Evolutionary conservation across 2,888 invertebrate species (phyloP).

Genomic region (Polyommatus iphigenia): DNA sequence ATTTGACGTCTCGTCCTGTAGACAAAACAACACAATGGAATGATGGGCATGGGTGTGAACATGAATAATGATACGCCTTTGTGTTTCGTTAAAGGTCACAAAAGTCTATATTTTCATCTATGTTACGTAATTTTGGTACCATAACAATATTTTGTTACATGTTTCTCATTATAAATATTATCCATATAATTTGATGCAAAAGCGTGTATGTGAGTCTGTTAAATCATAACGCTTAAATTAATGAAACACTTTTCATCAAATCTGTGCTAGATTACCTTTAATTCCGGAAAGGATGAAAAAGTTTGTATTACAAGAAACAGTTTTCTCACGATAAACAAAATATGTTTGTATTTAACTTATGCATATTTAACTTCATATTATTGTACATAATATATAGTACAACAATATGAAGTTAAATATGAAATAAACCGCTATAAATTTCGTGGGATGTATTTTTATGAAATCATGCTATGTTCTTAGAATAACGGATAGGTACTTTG

Average conservation of each 20-base stretch:
- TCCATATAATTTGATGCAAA: no score
- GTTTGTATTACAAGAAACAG: no score
- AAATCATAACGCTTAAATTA: no score
- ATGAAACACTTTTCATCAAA: no score
- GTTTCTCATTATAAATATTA: no score
- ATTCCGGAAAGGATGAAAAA: no score
- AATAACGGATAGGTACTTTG: constrained; percentile 11
- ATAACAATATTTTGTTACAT: not conserved
- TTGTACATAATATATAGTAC: not conserved
- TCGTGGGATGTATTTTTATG: constrained; percentile 28
- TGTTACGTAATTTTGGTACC: no score
- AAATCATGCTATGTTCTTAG: constrained; percentile 9
- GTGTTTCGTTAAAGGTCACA: not conserved
- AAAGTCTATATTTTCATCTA: not conserved
- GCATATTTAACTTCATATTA: no score
- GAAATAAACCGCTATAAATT: not conserved
- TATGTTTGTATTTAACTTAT: no score
- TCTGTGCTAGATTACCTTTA: no score
- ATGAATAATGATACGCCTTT: not conserved
- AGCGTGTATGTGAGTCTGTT: no score
- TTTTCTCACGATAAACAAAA: no score
- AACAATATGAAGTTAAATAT: not conserved
- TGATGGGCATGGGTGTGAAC: not conserved
- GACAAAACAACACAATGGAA: not conserved
- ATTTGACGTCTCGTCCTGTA: constrained; percentile 87